A percentile compares a stretch with the other conserved stretches of the same genome.
Conservation (phyloP, 2,113 vertebrate genomes). For the Leiothrix lutea region DNA sequence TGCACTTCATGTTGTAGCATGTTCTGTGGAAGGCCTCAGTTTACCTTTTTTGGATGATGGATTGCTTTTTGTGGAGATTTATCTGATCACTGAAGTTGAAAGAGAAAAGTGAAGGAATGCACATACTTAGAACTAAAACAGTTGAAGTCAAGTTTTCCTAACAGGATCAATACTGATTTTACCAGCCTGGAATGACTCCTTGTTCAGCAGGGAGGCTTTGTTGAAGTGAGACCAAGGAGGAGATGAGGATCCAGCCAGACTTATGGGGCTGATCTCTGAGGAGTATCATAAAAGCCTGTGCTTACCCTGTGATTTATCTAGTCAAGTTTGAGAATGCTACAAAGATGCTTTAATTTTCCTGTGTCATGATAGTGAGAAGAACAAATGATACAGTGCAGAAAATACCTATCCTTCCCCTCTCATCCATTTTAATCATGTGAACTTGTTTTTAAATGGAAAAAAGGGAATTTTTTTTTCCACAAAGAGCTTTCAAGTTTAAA, state of each 20-base stretch:
- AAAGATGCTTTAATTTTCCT: conserved; percentile 6
- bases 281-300: not conserved
- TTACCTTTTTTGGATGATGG: not conserved
- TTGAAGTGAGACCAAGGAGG: not conserved
- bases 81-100: not conserved
- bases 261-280: not conserved
- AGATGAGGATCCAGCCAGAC: not conserved
- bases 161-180: not conserved
- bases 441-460: not conserved
- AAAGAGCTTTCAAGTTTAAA: not conserved
- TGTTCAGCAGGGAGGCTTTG: not conserved
- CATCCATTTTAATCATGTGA: not conserved
- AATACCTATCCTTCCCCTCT: not conserved
- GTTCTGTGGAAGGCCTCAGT: not conserved
- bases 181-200: not conserved
- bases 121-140: not conserved
- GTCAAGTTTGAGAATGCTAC: not conserved
- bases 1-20: not conserved
- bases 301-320: conserved; percentile 8
- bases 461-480: not conserved
- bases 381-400: not conserved
- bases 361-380: not conserved
- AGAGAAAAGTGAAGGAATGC: not conserved
- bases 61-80: not conserved
- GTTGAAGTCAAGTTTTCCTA: not conserved